phyloP scores from a whole-genome alignment of 2,113 vertebrate species.

The Cololabis saira region DNA sequence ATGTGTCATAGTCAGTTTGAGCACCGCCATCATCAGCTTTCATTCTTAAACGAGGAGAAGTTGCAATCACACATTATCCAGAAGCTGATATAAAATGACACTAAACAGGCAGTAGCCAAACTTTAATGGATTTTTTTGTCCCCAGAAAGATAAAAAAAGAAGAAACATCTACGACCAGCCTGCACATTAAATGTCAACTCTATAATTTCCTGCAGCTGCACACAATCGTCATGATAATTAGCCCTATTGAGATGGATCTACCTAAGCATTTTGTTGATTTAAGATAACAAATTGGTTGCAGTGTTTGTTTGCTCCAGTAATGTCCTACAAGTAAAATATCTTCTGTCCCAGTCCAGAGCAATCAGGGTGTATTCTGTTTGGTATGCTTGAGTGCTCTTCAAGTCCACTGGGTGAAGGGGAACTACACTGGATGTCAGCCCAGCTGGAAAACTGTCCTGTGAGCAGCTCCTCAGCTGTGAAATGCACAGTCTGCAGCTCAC shows the following conservation, averaged over 20 bases:
- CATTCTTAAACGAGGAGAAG: slow-evolving; percentile 2
- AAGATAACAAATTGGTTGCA: slow-evolving; percentile 66
- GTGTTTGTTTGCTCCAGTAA: slow-evolving; percentile 80
- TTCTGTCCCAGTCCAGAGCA: slow-evolving; percentile 56
- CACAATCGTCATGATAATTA: slow-evolving; percentile 71
- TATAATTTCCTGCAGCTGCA: slow-evolving; percentile 77
- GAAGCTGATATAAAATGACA: background rate
- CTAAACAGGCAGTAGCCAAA: background rate
- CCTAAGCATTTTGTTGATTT: slow-evolving; percentile 64
- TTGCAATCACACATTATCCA: background rate
- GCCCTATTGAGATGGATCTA: slow-evolving; percentile 63
- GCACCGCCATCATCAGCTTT: background rate
- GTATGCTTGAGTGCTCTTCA: slow-evolving; percentile 53
- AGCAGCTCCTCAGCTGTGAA: slow-evolving; percentile 70
- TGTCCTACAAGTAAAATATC: slow-evolving; percentile 75
- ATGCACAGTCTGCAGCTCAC: slow-evolving; percentile 53
- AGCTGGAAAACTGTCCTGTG: slow-evolving; percentile 75
- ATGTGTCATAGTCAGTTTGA: background rate
- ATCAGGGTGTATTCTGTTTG: slow-evolving; percentile 66
- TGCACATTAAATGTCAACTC: no score
- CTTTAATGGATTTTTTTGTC: background rate
- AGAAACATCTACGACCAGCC: no score
- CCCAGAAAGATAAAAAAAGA: background rate
- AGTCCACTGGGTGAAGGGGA: slow-evolving; percentile 72
- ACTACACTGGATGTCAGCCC: slow-evolving; percentile 73